These are phyloP conservation scores for Cherax destructor DNA, from an alignment of 1,140 invertebrate genomes.

Conservation along the genomic window DNA sequence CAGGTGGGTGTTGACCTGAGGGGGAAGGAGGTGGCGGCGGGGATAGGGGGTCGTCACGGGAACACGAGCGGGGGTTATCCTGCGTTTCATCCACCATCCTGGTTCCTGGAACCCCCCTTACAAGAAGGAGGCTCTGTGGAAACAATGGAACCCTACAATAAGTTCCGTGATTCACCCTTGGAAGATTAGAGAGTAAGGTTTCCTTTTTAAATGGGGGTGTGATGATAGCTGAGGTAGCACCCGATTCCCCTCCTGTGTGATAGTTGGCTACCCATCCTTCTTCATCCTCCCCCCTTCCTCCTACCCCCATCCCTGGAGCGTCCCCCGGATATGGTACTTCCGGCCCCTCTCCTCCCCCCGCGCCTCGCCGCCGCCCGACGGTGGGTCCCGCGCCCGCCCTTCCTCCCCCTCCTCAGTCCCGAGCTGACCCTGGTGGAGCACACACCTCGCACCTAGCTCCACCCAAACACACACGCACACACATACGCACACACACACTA, in stretches of 20 bases:
- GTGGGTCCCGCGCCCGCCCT: conserved; percentile 51
- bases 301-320: conserved; percentile 11
- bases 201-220: background rate
- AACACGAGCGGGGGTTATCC: background rate
- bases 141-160: no score
- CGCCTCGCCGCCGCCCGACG: conserved; percentile 38
- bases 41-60: background rate
- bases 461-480: conserved; percentile 6
- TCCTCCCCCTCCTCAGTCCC: conserved; percentile 54
- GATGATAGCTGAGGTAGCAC: conserved; percentile 11
- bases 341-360: conserved; percentile 47
- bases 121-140: background rate
- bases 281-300: conserved; percentile 9
- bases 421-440: conserved; percentile 51
- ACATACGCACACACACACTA: background rate
- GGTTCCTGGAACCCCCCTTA: background rate
- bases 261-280: conserved; percentile 3
- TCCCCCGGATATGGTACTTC: conserved; percentile 57
- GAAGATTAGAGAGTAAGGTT: no score
- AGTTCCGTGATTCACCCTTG: no score
- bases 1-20: conserved; percentile 33
- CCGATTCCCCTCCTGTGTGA: conserved; percentile 12
- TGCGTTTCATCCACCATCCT: background rate
- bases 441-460: conserved; percentile 43
- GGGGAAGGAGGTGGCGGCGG: background rate